Conservation (phyloP, 2,113 vertebrate genomes). For the Cygnus buccinator region DNA sequence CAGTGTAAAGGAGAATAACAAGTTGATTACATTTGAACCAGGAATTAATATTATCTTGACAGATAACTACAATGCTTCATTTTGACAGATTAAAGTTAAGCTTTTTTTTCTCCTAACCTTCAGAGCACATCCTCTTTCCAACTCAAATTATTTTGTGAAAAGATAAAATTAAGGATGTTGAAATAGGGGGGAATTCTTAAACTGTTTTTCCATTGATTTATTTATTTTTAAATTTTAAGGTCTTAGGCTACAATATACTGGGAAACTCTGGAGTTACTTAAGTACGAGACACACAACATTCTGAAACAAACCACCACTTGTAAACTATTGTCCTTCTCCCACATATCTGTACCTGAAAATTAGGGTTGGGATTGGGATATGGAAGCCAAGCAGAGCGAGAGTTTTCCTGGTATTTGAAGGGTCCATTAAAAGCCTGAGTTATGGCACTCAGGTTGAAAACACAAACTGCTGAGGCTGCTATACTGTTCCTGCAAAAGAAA, state of each 20-base stretch:
- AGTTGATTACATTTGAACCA: background rate
- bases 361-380: slow-evolving; percentile 94
- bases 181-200: background rate
- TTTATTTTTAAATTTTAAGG: background rate
- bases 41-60: background rate
- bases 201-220: background rate
- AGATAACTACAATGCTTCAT: background rate
- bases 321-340: background rate
- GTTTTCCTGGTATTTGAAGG: slow-evolving; percentile 98
- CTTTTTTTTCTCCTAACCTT: background rate
- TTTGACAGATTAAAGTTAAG: background rate
- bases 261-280: background rate
- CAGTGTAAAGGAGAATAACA: background rate
- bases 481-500: slow-evolving; percentile 87
- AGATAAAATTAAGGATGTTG: background rate
- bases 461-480: slow-evolving; percentile 95
- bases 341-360: slow-evolving; percentile 88
- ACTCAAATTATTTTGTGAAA: background rate
- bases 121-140: background rate
- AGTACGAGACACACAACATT: background rate
- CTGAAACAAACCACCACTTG: background rate
- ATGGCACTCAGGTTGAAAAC: slow-evolving; percentile 96
- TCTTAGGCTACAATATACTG: background rate
- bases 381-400: slow-evolving; percentile 95
- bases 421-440: slow-evolving; percentile 91